These are phyloP conservation scores for Meandrusa payeni DNA, from an alignment of 2,888 invertebrate species.

Conservation along the genomic window DNA sequence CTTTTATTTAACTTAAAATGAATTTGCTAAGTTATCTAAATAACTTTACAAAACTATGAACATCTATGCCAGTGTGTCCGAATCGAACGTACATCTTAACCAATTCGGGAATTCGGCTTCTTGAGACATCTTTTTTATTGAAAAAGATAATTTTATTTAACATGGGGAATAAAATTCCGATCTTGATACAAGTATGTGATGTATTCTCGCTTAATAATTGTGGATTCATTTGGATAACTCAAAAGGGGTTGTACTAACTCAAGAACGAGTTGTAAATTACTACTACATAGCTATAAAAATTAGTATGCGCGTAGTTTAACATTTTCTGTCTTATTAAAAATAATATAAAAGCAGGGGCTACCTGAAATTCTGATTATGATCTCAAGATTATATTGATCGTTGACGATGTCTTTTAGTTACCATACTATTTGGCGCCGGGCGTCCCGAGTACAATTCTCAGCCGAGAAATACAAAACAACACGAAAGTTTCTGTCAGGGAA, in stretches of 20 bases:
- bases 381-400: too few relatives aligned
- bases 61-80: constrained; percentile 17
- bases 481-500: too few relatives aligned
- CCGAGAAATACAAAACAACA: too few relatives aligned
- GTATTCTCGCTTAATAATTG: constrained; percentile 13
- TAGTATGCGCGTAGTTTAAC: constrained; percentile 9
- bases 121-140: constrained; percentile 17
- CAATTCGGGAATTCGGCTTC: constrained; percentile 17
- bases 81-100: constrained; percentile 1
- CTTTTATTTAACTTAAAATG: too few relatives aligned
- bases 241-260: constrained; percentile 3
- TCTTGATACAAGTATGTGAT: constrained; percentile 18
- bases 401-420: too few relatives aligned
- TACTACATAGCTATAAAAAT: constrained; percentile 4
- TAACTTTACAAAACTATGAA: too few relatives aligned
- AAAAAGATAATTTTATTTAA: constrained; percentile 21
- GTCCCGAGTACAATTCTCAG: too few relatives aligned
- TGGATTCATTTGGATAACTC: constrained; percentile 13
- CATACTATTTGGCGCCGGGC: too few relatives aligned
- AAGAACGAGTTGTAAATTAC: constrained; percentile 7
- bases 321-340: constrained; percentile 4
- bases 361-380: background rate
- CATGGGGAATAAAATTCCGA: constrained; percentile 19
- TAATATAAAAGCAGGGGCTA: background rate
- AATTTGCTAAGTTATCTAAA: too few relatives aligned